phyloP scores from a whole-genome alignment of 1,140 invertebrate genomes.

The Mamestra configurata region DNA sequence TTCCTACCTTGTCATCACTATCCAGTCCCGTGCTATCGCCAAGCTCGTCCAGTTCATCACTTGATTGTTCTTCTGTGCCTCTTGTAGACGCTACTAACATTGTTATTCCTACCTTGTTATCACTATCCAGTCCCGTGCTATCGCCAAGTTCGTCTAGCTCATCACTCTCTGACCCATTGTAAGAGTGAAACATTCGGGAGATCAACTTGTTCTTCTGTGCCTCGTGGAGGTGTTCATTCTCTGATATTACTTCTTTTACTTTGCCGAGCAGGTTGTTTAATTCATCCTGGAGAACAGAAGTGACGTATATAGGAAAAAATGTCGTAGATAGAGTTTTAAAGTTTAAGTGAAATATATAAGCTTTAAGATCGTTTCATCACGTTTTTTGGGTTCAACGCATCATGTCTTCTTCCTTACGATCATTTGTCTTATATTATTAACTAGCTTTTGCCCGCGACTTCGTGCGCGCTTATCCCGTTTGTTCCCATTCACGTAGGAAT shows the following conservation, averaged over 20 bases:
- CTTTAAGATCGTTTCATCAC: too few species aligned
- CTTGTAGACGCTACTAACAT: neutral
- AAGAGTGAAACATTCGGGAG: conserved; percentile 78
- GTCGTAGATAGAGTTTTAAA: too few species aligned
- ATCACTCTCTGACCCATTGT: conserved; percentile 85
- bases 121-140: conserved; percentile 83
- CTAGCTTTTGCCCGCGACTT: too few species aligned
- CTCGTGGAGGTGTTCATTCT: conserved; percentile 93
- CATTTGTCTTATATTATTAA: too few species aligned
- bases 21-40: conserved; percentile 85
- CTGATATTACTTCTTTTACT: conserved; percentile 94
- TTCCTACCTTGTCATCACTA: conserved; percentile 85
- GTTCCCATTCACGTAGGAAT: too few species aligned
- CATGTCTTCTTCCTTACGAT: too few species aligned
- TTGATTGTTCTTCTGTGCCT: too few species aligned
- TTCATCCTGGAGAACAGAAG: conserved; percentile 89
- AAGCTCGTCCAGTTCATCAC: too few species aligned
- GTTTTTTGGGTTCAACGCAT: too few species aligned
- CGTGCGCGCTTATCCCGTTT: too few species aligned
- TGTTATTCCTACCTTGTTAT: conserved; percentile 75
- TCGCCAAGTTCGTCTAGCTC: conserved; percentile 82
- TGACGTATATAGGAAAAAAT: too few species aligned
- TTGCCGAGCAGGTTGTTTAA: conserved; percentile 92
- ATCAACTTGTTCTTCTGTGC: conserved; percentile 90
- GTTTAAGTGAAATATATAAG: too few species aligned